Evolutionary conservation across 2,888 invertebrate species (phyloP).

Genomic region (Megastigmus dorsalis): DNA sequence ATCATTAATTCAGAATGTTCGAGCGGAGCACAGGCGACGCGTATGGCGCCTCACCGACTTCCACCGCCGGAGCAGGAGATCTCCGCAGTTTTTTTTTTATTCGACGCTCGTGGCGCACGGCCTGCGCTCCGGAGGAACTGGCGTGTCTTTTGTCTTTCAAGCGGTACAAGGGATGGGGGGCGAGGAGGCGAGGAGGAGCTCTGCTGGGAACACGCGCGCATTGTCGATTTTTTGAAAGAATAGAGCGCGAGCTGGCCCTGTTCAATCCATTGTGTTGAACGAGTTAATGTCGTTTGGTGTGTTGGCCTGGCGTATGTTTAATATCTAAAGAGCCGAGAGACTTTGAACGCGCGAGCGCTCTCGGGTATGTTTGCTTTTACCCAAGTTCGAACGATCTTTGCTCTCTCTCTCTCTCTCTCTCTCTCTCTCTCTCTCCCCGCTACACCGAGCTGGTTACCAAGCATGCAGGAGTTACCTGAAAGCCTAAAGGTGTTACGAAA

Average conservation of each 20-base stretch:
- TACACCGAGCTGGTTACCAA: too few relatives aligned
- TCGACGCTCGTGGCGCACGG: background rate
- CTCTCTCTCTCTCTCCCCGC: too few relatives aligned
- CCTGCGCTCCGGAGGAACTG: background rate
- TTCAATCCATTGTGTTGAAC: background rate
- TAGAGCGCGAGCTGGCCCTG: too few relatives aligned
- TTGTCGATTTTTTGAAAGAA: slow-evolving; percentile 25
- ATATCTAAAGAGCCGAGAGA: too few relatives aligned
- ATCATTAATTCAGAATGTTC: slow-evolving; percentile 45
- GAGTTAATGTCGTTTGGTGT: background rate
- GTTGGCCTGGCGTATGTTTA: too few relatives aligned
- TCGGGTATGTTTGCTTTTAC: too few relatives aligned
- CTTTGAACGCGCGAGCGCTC: too few relatives aligned
- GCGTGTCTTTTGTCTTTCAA: slow-evolving; percentile 12
- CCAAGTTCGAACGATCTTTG: too few relatives aligned
- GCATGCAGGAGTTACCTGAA: too few relatives aligned
- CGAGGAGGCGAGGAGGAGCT: background rate
- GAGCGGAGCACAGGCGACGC: slow-evolving; percentile 7
- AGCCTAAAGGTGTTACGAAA: too few relatives aligned
- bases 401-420: too few relatives aligned
- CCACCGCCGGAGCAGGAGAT: background rate
- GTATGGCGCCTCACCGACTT: background rate
- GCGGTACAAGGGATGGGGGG: too few relatives aligned
- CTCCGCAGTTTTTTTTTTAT: slow-evolving; percentile 23
- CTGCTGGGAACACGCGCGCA: background rate